Conservation (phyloP, 1,140 invertebrate genomes). For the Varroa destructor region DNA sequence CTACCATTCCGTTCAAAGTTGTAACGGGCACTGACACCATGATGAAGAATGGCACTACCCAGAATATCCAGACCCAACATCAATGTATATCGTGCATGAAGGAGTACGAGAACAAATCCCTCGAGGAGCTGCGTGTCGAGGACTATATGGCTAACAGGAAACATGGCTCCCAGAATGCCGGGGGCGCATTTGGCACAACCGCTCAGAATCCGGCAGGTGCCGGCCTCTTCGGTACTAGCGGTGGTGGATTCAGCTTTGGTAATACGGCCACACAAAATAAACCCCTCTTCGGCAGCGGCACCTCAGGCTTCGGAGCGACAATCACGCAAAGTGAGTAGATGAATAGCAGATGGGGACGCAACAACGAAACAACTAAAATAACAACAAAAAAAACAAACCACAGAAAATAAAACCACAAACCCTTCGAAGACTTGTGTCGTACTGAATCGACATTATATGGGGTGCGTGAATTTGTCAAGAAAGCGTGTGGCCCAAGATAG, state of each 20-base stretch:
- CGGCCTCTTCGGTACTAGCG: constrained; percentile 32
- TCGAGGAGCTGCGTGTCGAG: constrained; percentile 82
- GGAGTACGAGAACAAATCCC: constrained; percentile 83
- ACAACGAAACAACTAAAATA: too few species aligned
- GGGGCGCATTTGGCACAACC: constrained; percentile 33
- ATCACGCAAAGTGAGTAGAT: constrained; percentile 30
- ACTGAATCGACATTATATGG: too few species aligned
- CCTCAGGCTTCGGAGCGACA: constrained; percentile 30
- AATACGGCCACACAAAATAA: constrained; percentile 3
- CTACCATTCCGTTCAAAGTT: constrained; percentile 70
- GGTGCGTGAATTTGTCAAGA: too few species aligned
- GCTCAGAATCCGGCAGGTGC: neutral
- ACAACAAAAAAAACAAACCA: too few species aligned
- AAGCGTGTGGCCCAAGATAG: too few species aligned
- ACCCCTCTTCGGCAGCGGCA: constrained; percentile 30
- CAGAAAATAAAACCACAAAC: too few species aligned
- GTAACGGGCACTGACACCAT: constrained; percentile 76
- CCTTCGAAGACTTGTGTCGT: too few species aligned
- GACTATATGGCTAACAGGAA: constrained; percentile 82
- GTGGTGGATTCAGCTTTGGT: constrained; percentile 35
- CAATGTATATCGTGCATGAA: constrained; percentile 96
- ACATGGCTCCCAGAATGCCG: constrained; percentile 43
- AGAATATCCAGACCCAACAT: constrained; percentile 73
- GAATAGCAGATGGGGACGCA: too few species aligned
- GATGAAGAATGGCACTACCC: constrained; percentile 65